Percentiles rank a stretch among this genome's conserved stretches.
These are phyloP conservation scores for Drosophila algonquin DNA, from an alignment of 2,888 invertebrate species.

Conservation along the genomic window DNA sequence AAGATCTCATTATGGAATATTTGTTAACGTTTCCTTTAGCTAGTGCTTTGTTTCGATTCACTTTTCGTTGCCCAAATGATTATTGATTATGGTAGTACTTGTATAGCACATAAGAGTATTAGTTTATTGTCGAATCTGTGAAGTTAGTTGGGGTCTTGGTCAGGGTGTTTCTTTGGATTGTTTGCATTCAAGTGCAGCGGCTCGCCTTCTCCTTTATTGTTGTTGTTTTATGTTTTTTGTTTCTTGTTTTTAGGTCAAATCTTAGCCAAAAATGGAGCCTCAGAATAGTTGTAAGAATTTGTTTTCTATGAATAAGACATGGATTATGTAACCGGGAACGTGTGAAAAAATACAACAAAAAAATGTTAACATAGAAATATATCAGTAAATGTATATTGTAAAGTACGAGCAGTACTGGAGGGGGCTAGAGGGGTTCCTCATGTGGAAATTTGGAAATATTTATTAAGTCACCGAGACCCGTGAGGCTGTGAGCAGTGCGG, in stretches of 20 bases:
- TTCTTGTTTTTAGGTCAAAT: constrained; percentile 15
- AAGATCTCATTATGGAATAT: constrained; percentile 22
- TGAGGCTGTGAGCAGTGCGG: neutral
- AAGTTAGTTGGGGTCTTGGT: neutral
- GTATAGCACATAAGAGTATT: neutral
- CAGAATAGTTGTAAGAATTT: neutral
- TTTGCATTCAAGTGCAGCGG: constrained; percentile 32
- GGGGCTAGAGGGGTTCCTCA: neutral
- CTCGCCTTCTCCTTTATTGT: constrained; percentile 29
- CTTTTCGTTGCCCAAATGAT: neutral
- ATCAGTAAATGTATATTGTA: constrained; percentile 4
- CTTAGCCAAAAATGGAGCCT: neutral
- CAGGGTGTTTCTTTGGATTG: constrained; percentile 37
- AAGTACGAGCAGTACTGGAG: neutral
- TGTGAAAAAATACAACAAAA: constrained; percentile 2
- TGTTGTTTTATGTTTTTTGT: constrained; percentile 8
- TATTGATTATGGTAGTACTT: neutral
- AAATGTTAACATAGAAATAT: constrained; percentile 34
- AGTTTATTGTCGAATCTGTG: neutral
- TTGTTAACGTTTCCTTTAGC: constrained; percentile 26
- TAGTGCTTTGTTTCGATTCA: neutral
- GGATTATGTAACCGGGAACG: neutral
- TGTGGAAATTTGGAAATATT: neutral
- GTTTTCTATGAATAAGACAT: constrained; percentile 6
- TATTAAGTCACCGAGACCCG: neutral